Conservation (phyloP, 2,888 invertebrate species). For the Cerceris rybyensis region DNA sequence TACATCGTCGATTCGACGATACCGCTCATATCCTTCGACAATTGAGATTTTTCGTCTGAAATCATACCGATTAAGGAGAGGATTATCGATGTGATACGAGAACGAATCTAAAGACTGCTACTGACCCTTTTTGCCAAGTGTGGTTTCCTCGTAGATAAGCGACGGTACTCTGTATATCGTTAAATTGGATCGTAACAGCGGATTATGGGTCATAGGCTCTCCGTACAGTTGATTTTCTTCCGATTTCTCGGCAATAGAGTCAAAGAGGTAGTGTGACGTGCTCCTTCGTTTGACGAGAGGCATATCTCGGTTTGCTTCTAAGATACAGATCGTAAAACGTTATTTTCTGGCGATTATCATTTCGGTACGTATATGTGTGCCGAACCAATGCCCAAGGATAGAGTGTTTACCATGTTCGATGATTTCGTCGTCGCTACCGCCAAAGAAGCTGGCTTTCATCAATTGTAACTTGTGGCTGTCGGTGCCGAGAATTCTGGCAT, state of each 20-base stretch:
- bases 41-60: slow-evolving; percentile 10
- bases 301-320: slow-evolving; percentile 26
- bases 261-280: slow-evolving; percentile 25
- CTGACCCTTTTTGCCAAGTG: slow-evolving; percentile 14
- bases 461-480: slow-evolving; percentile 89
- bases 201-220: not conserved
- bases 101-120: not conserved
- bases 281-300: slow-evolving; percentile 24
- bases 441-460: slow-evolving; percentile 92
- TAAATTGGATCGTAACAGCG: slow-evolving; percentile 44
- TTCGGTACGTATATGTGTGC: not conserved
- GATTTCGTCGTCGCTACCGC: slow-evolving; percentile 77
- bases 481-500: slow-evolving; percentile 85
- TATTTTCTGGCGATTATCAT: not conserved
- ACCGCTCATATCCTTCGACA: slow-evolving; percentile 9
- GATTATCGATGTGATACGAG: slow-evolving; percentile 1
- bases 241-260: slow-evolving; percentile 18
- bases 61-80: not conserved
- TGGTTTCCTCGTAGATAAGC: slow-evolving; percentile 25
- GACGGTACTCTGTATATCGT: slow-evolving; percentile 25
- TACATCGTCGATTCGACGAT: slow-evolving; percentile 10
- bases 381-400: not conserved
- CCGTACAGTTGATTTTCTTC: slow-evolving; percentile 24
- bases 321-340: not conserved
- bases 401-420: slow-evolving; percentile 28